Conservation (phyloP, 2,113 vertebrate genomes). For the Ranitomeya imitator region DNA sequence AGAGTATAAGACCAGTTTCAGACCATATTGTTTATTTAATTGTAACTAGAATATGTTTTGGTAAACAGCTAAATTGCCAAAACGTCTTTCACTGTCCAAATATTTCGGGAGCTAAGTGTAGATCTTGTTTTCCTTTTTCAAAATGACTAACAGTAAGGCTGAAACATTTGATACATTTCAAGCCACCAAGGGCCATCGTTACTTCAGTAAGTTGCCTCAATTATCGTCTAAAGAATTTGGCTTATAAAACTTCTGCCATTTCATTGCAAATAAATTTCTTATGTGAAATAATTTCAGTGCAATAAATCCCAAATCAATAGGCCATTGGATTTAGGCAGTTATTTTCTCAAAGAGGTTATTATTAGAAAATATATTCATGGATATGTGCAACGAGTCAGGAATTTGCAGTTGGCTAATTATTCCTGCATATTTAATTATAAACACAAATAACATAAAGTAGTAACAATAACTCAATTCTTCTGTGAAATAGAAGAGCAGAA, state of each 20-base stretch:
- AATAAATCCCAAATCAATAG: not conserved
- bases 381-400: slow-evolving; percentile 7
- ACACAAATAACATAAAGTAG: slow-evolving; percentile 31
- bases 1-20: too few species aligned
- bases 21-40: too few species aligned
- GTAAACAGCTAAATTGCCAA: too few species aligned
- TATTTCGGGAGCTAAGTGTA: too few species aligned
- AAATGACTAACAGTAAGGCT: too few species aligned
- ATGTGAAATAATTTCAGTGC: not conserved
- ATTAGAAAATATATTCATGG: slow-evolving; percentile 29
- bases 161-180: not conserved
- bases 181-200: not conserved
- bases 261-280: not conserved
- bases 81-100: too few species aligned
- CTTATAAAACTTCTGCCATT: not conserved
- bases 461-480: slow-evolving; percentile 46
- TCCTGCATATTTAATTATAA: slow-evolving; percentile 37
- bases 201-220: not conserved
- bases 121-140: too few species aligned
- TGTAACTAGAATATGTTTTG: too few species aligned
- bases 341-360: slow-evolving; percentile 18
- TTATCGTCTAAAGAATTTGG: not conserved
- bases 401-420: slow-evolving; percentile 23
- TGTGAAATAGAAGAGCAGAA: slow-evolving; percentile 44
- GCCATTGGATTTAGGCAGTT: not conserved